Evolutionary conservation across 2,113 vertebrate species (phyloP).

Genomic region (Ciconia maguari): DNA sequence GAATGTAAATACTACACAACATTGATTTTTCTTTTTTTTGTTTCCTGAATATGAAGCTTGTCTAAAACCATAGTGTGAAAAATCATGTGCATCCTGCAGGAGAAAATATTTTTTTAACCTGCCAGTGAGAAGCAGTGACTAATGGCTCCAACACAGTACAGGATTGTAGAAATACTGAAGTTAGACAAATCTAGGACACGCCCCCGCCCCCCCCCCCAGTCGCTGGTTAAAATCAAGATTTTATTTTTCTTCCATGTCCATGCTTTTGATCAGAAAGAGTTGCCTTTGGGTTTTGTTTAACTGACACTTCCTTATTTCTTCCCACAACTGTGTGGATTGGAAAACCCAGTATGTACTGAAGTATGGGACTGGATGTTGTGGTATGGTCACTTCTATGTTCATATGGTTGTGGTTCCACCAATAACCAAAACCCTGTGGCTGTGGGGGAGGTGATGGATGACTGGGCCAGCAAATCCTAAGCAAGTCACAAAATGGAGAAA

Average conservation of each 20-base stretch:
- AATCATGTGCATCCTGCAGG: background rate
- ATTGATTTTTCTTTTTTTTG: constrained; percentile 49
- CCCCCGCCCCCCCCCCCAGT: accelerated
- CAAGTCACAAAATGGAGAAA: background rate
- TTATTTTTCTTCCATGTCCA: background rate
- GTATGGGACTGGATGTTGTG: background rate
- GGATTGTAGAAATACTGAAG: background rate
- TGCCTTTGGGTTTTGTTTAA: background rate
- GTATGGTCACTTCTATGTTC: background rate
- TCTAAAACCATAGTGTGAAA: constrained; percentile 59
- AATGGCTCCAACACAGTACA: background rate
- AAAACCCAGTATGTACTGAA: background rate
- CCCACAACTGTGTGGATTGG: background rate
- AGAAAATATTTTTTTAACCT: constrained; percentile 37
- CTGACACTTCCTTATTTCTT: background rate
- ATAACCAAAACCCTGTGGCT: background rate
- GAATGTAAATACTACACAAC: constrained; percentile 56
- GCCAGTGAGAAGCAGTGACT: background rate
- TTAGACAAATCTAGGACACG: background rate
- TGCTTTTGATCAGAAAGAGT: background rate
- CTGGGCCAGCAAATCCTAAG: background rate
- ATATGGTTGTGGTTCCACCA: background rate
- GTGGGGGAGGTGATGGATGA: accelerated
- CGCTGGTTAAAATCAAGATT: background rate
- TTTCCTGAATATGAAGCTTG: constrained; percentile 52